phyloP scores from a whole-genome alignment of 2,888 invertebrate species.

The Drosophila sordidula region DNA sequence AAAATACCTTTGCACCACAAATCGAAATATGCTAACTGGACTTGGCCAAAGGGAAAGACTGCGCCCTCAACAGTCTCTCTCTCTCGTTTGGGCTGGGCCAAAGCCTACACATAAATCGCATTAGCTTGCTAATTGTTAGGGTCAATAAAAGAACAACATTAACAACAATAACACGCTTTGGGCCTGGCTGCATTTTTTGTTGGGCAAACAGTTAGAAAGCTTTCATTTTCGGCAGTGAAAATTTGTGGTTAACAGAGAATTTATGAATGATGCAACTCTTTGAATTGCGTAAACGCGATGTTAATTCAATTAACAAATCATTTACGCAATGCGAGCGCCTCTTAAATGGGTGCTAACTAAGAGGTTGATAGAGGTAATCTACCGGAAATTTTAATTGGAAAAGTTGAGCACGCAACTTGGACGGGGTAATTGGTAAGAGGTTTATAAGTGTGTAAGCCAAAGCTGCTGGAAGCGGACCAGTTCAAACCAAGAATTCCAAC shows the following conservation, averaged over 20 bases:
- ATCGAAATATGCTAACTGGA: conserved; percentile 28
- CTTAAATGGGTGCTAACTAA: conserved; percentile 28
- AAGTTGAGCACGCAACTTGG: background rate
- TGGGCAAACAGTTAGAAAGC: conserved; percentile 56
- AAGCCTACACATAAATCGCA: conserved; percentile 55
- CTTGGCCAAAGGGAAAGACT: conserved; percentile 4
- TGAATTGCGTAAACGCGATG: conserved; percentile 36
- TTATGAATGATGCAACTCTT: conserved; percentile 54
- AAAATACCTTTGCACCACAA: conserved; percentile 10
- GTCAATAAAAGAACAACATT: conserved; percentile 41
- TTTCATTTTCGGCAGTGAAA: conserved; percentile 53
- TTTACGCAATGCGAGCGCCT: conserved; percentile 17
- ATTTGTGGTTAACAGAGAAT: conserved; percentile 46
- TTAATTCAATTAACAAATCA: conserved; percentile 43
- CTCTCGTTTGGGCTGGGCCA: conserved; percentile 17
- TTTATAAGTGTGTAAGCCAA: no score
- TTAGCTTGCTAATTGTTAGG: conserved; percentile 57
- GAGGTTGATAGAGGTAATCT: background rate
- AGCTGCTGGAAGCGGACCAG: no score
- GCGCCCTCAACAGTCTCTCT: conserved; percentile 13
- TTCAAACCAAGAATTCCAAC: no score
- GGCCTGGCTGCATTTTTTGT: conserved; percentile 29
- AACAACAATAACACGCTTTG: conserved; percentile 16
- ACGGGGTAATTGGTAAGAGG: background rate
- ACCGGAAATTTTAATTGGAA: background rate